Base-by-base conservation (phyloP, 2,888 invertebrate genomes). In the Torymus aiolomorphi region DNA sequence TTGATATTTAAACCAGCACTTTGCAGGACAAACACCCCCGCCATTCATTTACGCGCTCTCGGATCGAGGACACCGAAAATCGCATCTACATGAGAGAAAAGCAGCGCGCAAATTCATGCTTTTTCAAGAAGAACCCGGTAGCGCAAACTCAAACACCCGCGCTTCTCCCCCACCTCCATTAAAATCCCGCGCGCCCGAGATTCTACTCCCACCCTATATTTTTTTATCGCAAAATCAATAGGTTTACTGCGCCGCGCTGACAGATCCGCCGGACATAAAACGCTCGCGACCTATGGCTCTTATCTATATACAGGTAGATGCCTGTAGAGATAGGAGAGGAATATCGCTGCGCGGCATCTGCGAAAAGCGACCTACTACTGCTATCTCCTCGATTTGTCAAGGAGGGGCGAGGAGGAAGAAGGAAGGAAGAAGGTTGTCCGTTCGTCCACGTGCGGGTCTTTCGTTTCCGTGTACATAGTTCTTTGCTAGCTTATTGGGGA, bases 371-470 rank as follows among this genome's bases (percentile, higher is more conserved):
- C 42, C 42, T 42, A 1, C 20, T 20, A 2, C 42, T 42, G 42
- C 85, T 83, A 86, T 87, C 86, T 84, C 83, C 83, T 83, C 87
- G 85, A 87, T 88, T 88, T 87, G 87, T 87, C 87, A 86, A 18
- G 42, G 16, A 56, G 12, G 13, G 51, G 8, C 20, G 14, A 12
- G 54, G 16, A n/a, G n/a, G n/a, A n/a, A n/a, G n/a, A n/a, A n/a
- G n/a, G n/a, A n/a, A n/a, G 51, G 42, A 13, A 82, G 79, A 69
- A 75, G 69, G 72, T 51, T 14, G 49, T 51, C 20, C 42, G 59
- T 66, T 66, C 61, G 0, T 54, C 16, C 3, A 24, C 2, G 16
- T 31, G 56, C 49, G 24, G 5, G 49, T 8, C 59, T 62, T 24
- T 63, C 8, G 2, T 12, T 71, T 14, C 14, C 20, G 13, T 42